These are phyloP conservation scores for Crematogaster levior DNA, from an alignment of 2,888 invertebrate species.

Conservation along the genomic window DNA sequence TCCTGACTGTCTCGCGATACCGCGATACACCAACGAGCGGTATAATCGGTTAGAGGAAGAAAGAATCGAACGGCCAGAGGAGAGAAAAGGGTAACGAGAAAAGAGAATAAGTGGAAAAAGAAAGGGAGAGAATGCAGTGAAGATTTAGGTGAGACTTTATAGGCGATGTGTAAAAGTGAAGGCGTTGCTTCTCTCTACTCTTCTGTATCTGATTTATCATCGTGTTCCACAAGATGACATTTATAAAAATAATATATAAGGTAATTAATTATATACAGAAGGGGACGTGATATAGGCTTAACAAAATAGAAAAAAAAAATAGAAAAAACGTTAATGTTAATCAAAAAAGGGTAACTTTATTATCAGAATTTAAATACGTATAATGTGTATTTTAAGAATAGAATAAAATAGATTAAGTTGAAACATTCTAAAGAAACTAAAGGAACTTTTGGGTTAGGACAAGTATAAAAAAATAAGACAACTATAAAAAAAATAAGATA, in stretches of 20 bases:
- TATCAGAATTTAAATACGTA: not conserved
- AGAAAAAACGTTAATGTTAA: not conserved
- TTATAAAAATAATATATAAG: not conserved
- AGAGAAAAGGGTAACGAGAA: not conserved
- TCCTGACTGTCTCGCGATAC: slow-evolving; percentile 44
- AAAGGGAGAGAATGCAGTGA: not conserved
- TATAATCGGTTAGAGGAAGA: slow-evolving; percentile 59
- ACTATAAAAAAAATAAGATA: too few species aligned
- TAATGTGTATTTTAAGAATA: not conserved
- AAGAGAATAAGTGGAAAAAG: not conserved
- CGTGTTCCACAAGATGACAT: not conserved
- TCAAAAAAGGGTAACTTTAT: not conserved
- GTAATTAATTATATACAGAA: not conserved
- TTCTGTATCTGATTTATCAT: not conserved
- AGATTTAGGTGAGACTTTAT: slow-evolving; percentile 32
- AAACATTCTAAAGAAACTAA: not conserved
- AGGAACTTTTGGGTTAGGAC: not conserved
- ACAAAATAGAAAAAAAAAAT: not conserved
- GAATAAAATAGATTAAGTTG: not conserved
- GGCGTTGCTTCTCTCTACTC: not conserved
- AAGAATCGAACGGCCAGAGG: slow-evolving; percentile 31
- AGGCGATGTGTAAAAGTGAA: not conserved
- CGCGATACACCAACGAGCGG: slow-evolving; percentile 58
- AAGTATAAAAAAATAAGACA: too few species aligned
- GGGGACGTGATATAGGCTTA: not conserved